Conservation (phyloP, 2,113 vertebrate genomes). For the Pygoscelis adeliae region DNA sequence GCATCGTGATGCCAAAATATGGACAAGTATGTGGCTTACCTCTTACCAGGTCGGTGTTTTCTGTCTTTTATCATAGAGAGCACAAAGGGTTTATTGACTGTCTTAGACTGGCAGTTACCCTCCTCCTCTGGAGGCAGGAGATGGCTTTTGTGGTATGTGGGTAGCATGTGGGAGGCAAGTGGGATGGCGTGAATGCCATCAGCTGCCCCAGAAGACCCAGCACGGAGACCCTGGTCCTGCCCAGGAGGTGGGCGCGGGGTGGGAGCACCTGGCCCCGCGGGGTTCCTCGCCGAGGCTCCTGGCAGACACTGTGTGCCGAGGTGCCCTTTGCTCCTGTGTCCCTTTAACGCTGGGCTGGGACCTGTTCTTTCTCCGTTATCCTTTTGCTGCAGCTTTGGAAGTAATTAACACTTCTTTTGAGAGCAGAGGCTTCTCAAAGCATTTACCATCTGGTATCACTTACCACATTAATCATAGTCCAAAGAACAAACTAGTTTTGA, state of each 20-base stretch:
- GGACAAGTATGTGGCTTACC: too few species aligned
- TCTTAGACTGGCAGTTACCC: neutral
- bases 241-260: rapidly evolving
- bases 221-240: neutral
- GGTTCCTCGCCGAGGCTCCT: neutral
- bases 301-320: rapidly evolving
- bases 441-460: conserved; percentile 42
- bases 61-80: too few species aligned
- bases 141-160: too few species aligned
- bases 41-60: neutral
- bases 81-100: too few species aligned
- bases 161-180: neutral
- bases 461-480: conserved; percentile 42
- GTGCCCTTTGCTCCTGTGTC: neutral
- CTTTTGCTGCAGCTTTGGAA: neutral
- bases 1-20: rapidly evolving
- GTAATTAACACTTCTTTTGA: neutral
- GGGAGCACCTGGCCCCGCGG: rapidly evolving
- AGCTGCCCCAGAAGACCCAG: neutral
- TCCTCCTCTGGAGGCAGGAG: neutral
- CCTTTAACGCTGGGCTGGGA: neutral
- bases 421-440: conserved; percentile 23
- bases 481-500: conserved; percentile 30
- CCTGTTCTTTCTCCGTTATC: neutral
- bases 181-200: neutral